Conservation (phyloP, 2,797 vertebrate species). For the Clarias fuscus region DNA sequence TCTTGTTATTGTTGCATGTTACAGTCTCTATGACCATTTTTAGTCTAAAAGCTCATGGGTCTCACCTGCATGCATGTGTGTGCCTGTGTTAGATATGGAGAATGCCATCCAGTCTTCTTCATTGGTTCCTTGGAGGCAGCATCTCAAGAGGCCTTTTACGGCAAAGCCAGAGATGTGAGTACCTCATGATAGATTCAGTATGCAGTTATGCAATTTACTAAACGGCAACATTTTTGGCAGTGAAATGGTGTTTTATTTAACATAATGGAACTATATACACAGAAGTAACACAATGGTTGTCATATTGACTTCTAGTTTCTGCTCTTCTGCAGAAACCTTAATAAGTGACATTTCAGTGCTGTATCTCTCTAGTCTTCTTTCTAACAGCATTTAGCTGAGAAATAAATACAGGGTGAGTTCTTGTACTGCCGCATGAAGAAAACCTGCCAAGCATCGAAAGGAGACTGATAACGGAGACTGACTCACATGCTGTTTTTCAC, state of each 20-base stretch:
- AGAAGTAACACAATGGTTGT: background rate
- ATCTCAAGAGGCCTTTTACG: constrained; percentile 99
- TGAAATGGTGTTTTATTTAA: background rate
- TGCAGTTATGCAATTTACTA: background rate
- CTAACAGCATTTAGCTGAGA: background rate
- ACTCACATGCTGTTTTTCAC: constrained; percentile 10
- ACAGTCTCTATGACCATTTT: background rate
- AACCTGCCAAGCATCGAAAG: background rate
- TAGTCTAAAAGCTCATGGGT: constrained; percentile 13
- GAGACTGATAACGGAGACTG: constrained; percentile 4
- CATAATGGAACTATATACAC: background rate
- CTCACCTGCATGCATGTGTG: constrained; percentile 49
- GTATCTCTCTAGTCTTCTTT: background rate
- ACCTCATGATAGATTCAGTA: constrained; percentile 5
- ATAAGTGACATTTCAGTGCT: background rate
- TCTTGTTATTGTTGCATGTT: constrained; percentile 18
- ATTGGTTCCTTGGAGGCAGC: constrained; percentile 98
- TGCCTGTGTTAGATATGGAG: constrained; percentile 85
- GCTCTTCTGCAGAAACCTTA: background rate
- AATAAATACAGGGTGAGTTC: background rate
- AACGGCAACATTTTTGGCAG: background rate
- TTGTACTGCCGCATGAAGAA: background rate
- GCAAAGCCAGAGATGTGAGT: constrained; percentile 99
- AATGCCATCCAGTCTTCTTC: constrained; percentile 98
- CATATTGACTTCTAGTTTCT: background rate